These are phyloP conservation scores for Agonopterix heracliana DNA, from an alignment of 2,888 invertebrate species.

Conservation along the genomic window DNA sequence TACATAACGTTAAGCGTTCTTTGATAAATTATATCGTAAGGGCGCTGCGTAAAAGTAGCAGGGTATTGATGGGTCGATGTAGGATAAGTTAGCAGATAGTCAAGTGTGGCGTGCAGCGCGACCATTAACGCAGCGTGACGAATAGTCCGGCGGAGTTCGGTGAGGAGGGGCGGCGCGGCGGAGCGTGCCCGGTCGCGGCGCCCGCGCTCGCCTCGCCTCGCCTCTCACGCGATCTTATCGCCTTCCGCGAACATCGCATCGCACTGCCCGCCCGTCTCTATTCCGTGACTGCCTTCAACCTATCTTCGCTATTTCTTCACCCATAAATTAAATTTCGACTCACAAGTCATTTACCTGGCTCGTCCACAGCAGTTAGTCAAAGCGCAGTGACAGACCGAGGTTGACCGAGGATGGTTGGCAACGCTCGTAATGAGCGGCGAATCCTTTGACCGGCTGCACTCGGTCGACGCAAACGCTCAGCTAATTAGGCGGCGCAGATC, in stretches of 20 bases:
- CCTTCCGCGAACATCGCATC: slow-evolving; percentile 70
- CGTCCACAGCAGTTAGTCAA: slow-evolving; percentile 35
- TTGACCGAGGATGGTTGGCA: slow-evolving; percentile 41
- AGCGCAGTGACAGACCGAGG: slow-evolving; percentile 44
- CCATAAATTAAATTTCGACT: slow-evolving; percentile 47
- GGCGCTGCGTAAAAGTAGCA: too few species aligned
- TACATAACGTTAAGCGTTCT: not conserved
- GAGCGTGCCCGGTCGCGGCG: slow-evolving; percentile 27
- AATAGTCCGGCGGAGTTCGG: slow-evolving; percentile 54
- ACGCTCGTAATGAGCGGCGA: slow-evolving; percentile 65
- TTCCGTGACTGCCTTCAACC: slow-evolving; percentile 58
- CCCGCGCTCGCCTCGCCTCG: slow-evolving; percentile 60
- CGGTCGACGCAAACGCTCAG: slow-evolving; percentile 51
- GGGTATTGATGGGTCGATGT: slow-evolving; percentile 8
- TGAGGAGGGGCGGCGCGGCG: slow-evolving; percentile 25
- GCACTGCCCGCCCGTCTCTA: slow-evolving; percentile 61
- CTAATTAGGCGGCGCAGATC: slow-evolving; percentile 70
- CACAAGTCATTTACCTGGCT: slow-evolving; percentile 23
- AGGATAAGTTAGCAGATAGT: slow-evolving; percentile 57
- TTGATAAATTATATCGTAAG: not conserved
- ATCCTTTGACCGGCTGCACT: slow-evolving; percentile 68
- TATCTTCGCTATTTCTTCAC: slow-evolving; percentile 42
- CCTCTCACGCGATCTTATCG: slow-evolving; percentile 74
- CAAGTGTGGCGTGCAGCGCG: slow-evolving; percentile 66
- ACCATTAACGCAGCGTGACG: slow-evolving; percentile 75